These are phyloP conservation scores for Hiodon tergisus DNA, from an alignment of 2,113 vertebrate genomes.

Conservation along the genomic window DNA sequence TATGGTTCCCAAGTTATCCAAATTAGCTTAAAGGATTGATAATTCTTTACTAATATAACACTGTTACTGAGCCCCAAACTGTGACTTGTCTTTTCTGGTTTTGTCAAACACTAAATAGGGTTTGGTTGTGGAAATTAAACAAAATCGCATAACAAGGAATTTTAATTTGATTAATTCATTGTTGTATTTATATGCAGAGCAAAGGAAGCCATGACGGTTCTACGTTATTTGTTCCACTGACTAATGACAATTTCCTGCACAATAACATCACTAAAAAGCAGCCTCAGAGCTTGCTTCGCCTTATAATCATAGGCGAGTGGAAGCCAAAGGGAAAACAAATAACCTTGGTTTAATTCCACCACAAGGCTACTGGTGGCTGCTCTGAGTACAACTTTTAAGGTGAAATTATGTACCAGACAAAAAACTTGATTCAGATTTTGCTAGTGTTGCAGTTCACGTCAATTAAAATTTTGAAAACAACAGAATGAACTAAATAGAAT, in stretches of 20 bases:
- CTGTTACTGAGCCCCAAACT: slow-evolving; percentile 69
- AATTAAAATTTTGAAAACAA: too few species aligned
- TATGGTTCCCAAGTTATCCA: slow-evolving; percentile 70
- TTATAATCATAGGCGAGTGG: slow-evolving; percentile 60
- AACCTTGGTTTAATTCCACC: slow-evolving; percentile 60
- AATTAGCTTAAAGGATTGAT: slow-evolving; percentile 81
- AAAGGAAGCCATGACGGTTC: slow-evolving; percentile 68
- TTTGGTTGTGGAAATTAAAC: slow-evolving; percentile 76
- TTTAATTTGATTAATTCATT: slow-evolving; percentile 81
- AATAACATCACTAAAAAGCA: slow-evolving; percentile 67
- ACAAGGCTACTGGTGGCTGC: slow-evolving; percentile 48
- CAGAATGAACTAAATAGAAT: background rate
- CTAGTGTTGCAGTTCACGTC: background rate
- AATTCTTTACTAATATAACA: slow-evolving; percentile 74
- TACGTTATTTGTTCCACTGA: slow-evolving; percentile 76
- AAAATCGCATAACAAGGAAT: slow-evolving; percentile 73
- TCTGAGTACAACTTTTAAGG: slow-evolving; percentile 37
- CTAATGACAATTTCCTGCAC: slow-evolving; percentile 77
- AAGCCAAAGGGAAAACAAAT: slow-evolving; percentile 64
- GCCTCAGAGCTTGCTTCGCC: slow-evolving; percentile 66
- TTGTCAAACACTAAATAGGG: slow-evolving; percentile 67
- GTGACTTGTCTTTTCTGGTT: slow-evolving; percentile 67
- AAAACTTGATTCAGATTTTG: slow-evolving; percentile 3
- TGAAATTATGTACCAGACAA: slow-evolving; percentile 30
- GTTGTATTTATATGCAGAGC: slow-evolving; percentile 69